These are phyloP conservation scores for Trachurus trachurus DNA, from an alignment of 2,797 vertebrate genomes.

Conservation along the genomic window DNA sequence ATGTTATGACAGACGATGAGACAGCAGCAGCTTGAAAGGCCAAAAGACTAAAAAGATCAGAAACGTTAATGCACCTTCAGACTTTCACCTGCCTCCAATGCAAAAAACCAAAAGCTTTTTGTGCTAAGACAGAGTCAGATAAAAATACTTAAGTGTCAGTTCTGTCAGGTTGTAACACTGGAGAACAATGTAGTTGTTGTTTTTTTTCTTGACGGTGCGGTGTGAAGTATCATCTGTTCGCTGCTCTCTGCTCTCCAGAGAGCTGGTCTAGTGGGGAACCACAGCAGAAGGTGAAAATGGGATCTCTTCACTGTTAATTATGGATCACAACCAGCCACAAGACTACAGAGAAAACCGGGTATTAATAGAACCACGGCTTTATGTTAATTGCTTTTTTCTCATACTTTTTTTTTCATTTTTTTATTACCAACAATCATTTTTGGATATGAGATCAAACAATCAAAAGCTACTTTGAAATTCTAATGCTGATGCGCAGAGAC, in stretches of 20 bases:
- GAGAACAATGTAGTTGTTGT: too few relatives aligned
- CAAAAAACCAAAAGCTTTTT: neutral
- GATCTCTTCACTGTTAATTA: conserved; percentile 81
- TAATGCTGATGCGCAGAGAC: conserved; percentile 72
- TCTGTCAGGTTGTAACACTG: conserved; percentile 9
- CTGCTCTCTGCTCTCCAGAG: conserved; percentile 50
- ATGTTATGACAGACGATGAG: too few relatives aligned
- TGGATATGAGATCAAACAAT: conserved; percentile 84
- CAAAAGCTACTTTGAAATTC: conserved; percentile 84
- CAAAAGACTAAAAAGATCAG: too few relatives aligned
- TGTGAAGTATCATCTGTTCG: conserved; percentile 34
- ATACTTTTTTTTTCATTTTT: conserved; percentile 37
- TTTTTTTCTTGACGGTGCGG: neutral
- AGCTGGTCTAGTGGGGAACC: conserved; percentile 54
- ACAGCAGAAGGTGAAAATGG: conserved; percentile 70
- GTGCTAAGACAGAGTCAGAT: neutral
- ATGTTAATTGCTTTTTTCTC: conserved; percentile 77
- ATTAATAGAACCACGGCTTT: conserved; percentile 76
- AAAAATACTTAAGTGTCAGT: conserved; percentile 4
- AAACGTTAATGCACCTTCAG: too few relatives aligned
- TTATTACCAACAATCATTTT: conserved; percentile 76
- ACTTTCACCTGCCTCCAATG: too few relatives aligned
- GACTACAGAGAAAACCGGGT: conserved; percentile 65
- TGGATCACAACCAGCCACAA: conserved; percentile 77
- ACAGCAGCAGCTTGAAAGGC: too few relatives aligned